Base-by-base conservation (phyloP, 2,797 vertebrate genomes). In the Thalassophryne amazonica region DNA sequence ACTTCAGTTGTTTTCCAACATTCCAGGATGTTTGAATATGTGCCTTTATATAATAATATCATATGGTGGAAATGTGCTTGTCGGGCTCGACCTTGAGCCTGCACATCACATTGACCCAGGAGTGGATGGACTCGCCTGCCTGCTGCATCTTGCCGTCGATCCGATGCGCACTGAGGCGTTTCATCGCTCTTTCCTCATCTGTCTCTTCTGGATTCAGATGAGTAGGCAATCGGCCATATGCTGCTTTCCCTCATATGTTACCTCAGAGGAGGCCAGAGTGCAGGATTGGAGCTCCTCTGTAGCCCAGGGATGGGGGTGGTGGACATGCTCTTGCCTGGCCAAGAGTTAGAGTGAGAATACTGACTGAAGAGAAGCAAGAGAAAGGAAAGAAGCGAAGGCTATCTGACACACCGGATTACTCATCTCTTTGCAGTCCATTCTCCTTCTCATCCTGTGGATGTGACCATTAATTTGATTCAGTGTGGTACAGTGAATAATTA, bases 321-420 rank as follows among this genome's bases (percentile, higher is more conserved):
- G n/a, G n/a, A n/a, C n/a, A n/a, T 51, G 38, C 23, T 20, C 41
- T 71, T 54, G 29, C 53, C 42, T 42, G 51, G 42, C 29, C 24
- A 17, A 57, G 63, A 38, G 12, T 24, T 12, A 9, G 11, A 74
- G 36, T 6, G 3, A 54, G 28, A 42, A 65, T n/a, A 5, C 41
- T 18, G 7, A 43, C 47, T 21, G 27, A 56, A 22, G 16, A 43
- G 35, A 33, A 19, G 24, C 5, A 31, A 50, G 7, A 39, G 15
- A 25, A 15, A 27, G 14, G 18, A 15, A 25, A 30, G 27, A 30
- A 25, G 22, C 2, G 12, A 18, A 11, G 20, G 69, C 60, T 56
- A 65, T 79, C 64, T 82, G 81, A 87, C 83, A 83, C 73, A 84
- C 72, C 69, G 84, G 78, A 84, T 86, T 83, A 84, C 73, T 80